phyloP scores from a whole-genome alignment of 2,797 vertebrate genomes.

The Martes flavigula region DNA sequence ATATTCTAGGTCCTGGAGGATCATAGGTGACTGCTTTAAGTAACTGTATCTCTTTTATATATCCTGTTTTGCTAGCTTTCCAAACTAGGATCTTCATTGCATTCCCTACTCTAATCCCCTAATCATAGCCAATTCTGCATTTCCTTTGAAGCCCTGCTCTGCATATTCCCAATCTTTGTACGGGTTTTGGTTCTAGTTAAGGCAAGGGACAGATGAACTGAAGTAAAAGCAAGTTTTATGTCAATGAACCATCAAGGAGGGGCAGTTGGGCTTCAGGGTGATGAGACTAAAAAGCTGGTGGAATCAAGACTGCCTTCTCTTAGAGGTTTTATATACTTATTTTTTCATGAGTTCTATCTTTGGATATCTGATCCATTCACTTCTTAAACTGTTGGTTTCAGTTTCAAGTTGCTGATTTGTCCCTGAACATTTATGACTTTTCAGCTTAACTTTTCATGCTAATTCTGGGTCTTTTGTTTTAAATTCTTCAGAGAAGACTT shows the following conservation, averaged over 20 bases:
- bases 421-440: neutral
- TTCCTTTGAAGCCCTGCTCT: neutral
- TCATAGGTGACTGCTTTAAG: neutral
- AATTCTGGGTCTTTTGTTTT: neutral
- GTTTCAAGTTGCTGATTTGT: neutral
- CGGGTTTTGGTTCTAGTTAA: neutral
- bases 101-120: neutral
- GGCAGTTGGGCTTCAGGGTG: neutral
- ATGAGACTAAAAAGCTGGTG: neutral
- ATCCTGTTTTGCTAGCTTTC: neutral
- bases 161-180: neutral
- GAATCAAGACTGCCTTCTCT: neutral
- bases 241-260: neutral
- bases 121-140: neutral
- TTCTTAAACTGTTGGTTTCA: neutral
- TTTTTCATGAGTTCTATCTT: neutral
- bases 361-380: neutral
- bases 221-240: neutral
- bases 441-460: neutral
- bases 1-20: neutral
- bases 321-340: neutral
- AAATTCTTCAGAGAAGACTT: neutral
- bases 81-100: neutral
- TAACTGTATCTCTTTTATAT: neutral
- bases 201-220: neutral